Conservation (phyloP, 2,888 invertebrate genomes). For the Drosophila pegasa region DNA sequence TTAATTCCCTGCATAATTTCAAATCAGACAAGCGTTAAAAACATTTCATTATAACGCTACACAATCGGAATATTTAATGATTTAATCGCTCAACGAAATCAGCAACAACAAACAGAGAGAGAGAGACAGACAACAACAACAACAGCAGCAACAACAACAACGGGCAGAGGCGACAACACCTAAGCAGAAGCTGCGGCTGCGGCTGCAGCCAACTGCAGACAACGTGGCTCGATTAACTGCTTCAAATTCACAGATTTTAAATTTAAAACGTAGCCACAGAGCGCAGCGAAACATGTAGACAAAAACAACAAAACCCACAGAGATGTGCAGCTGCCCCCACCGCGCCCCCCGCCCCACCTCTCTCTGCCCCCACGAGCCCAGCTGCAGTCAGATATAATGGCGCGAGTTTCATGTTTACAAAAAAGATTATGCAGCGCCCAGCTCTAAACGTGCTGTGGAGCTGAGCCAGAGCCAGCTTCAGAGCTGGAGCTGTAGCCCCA, state of each 20-base stretch:
- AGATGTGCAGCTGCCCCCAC: conserved; percentile 17
- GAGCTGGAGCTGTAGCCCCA: conserved; percentile 37
- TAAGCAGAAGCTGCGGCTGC: conserved; percentile 55
- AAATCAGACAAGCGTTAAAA: conserved; percentile 84
- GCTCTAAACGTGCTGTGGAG: conserved; percentile 66
- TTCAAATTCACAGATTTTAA: conserved; percentile 83
- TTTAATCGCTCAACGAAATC: conserved; percentile 79
- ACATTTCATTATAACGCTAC: conserved; percentile 84
- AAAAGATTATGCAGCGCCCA: conserved; percentile 78
- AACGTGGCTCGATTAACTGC: conserved; percentile 81
- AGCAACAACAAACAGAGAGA: conserved; percentile 39
- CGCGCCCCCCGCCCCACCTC: conserved; percentile 4
- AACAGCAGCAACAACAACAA: conserved; percentile 50
- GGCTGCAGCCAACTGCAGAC: conserved; percentile 52
- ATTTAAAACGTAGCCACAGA: conserved; percentile 77
- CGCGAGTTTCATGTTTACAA: conserved; percentile 84
- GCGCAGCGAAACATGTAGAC: conserved; percentile 58
- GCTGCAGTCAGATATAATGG: conserved; percentile 78
- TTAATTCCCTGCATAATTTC: conserved; percentile 84
- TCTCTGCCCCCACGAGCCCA: conserved; percentile 15
- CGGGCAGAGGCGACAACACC: conserved; percentile 60
- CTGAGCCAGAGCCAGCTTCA: too few species aligned
- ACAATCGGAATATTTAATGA: conserved; percentile 85
- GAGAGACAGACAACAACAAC: conserved; percentile 44
- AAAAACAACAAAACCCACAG: conserved; percentile 13